Evolutionary conservation across 2,113 vertebrate genomes (phyloP).

Genomic region (Sisor rabdophorus): DNA sequence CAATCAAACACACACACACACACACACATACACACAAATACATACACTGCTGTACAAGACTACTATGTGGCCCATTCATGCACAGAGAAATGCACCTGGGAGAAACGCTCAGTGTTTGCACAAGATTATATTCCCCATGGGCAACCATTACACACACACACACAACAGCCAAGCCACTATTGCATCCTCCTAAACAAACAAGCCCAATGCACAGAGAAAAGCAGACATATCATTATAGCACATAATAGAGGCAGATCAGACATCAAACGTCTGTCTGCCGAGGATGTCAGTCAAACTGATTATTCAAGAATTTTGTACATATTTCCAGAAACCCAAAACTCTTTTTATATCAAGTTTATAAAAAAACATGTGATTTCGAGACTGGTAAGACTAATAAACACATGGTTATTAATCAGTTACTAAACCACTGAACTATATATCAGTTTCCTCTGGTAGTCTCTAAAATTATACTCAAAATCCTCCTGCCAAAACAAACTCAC

Average conservation of each 20-base stretch:
- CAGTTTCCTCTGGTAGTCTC: neutral
- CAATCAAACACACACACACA: conserved; percentile 24
- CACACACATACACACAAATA: conserved; percentile 36
- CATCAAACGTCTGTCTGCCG: conserved; percentile 48
- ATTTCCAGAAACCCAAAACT: conserved; percentile 30
- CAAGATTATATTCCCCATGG: conserved; percentile 59
- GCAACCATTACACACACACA: conserved; percentile 49
- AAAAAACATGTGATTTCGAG: conserved; percentile 11
- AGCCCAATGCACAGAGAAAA: conserved; percentile 47
- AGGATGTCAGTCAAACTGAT: conserved; percentile 43
- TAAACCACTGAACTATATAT: neutral
- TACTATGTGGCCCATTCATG: conserved; percentile 51
- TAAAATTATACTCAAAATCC: neutral
- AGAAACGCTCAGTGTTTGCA: conserved; percentile 60
- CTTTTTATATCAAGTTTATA: conserved; percentile 6
- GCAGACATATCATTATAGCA: conserved; percentile 58
- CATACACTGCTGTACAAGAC: conserved; percentile 24
- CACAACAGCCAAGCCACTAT: conserved; percentile 34
- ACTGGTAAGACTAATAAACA: neutral
- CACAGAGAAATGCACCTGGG: conserved; percentile 61
- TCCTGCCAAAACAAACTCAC: neutral
- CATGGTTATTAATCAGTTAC: conserved; percentile 1
- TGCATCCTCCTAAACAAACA: conserved; percentile 61
- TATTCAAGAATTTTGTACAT: conserved; percentile 38
- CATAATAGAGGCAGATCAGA: conserved; percentile 42